Base-by-base conservation (phyloP, 2,888 invertebrate species). In the Gisinianus flammeolus region DNA sequence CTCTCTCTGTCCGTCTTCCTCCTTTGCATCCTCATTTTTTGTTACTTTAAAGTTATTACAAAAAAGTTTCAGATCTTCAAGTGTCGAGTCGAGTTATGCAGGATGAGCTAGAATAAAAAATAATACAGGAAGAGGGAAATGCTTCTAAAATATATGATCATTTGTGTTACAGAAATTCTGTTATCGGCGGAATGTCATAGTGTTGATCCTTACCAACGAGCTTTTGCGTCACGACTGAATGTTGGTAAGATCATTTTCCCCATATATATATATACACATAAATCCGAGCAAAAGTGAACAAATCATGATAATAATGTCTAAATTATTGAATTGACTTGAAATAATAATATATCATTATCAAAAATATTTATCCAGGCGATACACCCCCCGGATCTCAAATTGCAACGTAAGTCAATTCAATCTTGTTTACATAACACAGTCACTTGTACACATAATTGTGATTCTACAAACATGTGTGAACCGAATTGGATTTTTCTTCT, bases 131-230 rank as follows among this genome's bases (percentile, higher is more conserved):
- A n/a, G n/a, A n/a, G n/a, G n/a, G n/a, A n/a, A n/a, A n/a, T n/a
- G n/a, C n/a, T n/a, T n/a, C n/a, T n/a, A n/a, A n/a, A n/a, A n/a
- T n/a, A n/a, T n/a, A n/a, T n/a, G n/a, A n/a, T n/a, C n/a, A n/a
- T n/a, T n/a, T n/a, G n/a, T 44, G 22, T 78, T 76, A 24, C 83
- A 87, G 87, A 87, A 78, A 85, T 91, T 83, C 87, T 93, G 72
- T 88, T 90, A 0, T 90, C 92, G 88, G 93, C 92, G 1, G 89
- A 91, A 85, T 92, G 89, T 85, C 85, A 92, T 0, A 92, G 92
- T 82, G 91, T 93, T 31, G 93, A 93, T 86, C 93, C 93, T 0
- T 93, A 92, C 80, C 91, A 92, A 91, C 64, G 83, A 71, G 80
- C 81, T 16, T 82, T 81, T 58, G 83, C 82, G 54, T 78, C 76